Evolutionary conservation across 2,888 invertebrate species (phyloP), one percentile per base, ranked within the genome.

Genomic region (Acleris sparsana): DNA sequence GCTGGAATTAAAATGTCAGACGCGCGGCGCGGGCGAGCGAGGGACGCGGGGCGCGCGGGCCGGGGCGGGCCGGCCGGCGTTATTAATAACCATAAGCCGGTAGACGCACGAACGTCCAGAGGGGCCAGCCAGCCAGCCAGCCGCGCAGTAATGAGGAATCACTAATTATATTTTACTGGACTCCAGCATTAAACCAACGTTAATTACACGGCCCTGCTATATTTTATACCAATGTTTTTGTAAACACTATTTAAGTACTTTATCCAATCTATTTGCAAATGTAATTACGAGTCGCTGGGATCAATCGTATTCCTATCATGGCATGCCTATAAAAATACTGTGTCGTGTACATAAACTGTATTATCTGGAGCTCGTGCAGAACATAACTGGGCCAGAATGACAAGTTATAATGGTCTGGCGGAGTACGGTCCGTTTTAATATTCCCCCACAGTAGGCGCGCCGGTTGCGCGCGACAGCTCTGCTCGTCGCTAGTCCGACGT

Each of bases 31-130:
- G 80, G 80, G 81, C 84, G 82, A 83, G 83, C 80, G 84, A 80
- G 85, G 86, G 86, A 84, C 78, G 69, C 56, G 67, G 49, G 69
- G 70, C 33, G 66, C 70, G 77, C 76, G 75, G 77, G 81, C 76
- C 75, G 77, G 76, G 69, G 76, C 75, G 77, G 80, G 81, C 81
- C 72, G 77, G 84, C 82, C 83, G 84, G 87, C 85, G 92, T 91
- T 92, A 92, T 92, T 92, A 92, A 92, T 92, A 92, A 92, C 92
- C 92, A 92, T 92, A 92, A 92, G 92, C 92, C 89, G 84, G 88
- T 88, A 91, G 92, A 92, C 91, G 92, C 91, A 92, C 90, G 92
- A 91, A 91, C 90, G 91, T 91, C 91, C 92, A 92, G 92, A 92
- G 92, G 90, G 92, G 92, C 90, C 92, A 82, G 83, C 84, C 75